Base-by-base conservation (phyloP, 2,113 vertebrate genomes). In the Porphyrio hochstetteri region DNA sequence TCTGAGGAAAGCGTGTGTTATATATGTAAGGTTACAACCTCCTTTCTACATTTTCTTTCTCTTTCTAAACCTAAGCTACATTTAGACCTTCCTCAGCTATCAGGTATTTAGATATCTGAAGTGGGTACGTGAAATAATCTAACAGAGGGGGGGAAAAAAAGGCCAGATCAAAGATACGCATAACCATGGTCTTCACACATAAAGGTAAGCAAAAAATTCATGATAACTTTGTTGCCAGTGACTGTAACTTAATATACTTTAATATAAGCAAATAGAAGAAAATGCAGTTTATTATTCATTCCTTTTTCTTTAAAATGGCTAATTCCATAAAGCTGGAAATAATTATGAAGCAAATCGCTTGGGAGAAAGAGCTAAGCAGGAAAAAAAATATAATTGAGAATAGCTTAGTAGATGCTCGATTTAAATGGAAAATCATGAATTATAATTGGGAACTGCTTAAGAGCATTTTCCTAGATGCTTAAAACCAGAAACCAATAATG, bases 361-460 rank as follows among this genome's bases (percentile, higher is more conserved):
- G 46, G 48, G 69, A 95, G n/a, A 82, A 89, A 53, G 13, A 86
- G 29, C 48, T 76, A 82, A 82, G 48, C 14, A 64, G 16, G 35
- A 65, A 48, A 46, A 35, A 40, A 44, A 52, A 48, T 33, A 48
- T 21, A 65, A 82, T 19, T 60, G 10, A 82, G 9, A 81, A 40
- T 40, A 46, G 64, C 63, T 95, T 60, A 92, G 56, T 68, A 91
- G 65, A 86, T 61, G 33, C 35, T 95, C 65, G 48, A 44, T 91
- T 92, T 82, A 95, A 89, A 95, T 57, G 40, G 77, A 72, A 96
- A 95, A 91, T 57, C 23, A 36, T 89, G 48, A 91, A 82, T 89
- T 92, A 64, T 84, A 87, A 76, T 53, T 92, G 48, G 46, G 35
- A 91, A 48, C 24, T 29, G 46, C 86, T 91, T 92, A 88, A 84